Evolutionary conservation across 2,888 invertebrate genomes (phyloP).

Genomic region (Melikaiella ostensackeni): DNA sequence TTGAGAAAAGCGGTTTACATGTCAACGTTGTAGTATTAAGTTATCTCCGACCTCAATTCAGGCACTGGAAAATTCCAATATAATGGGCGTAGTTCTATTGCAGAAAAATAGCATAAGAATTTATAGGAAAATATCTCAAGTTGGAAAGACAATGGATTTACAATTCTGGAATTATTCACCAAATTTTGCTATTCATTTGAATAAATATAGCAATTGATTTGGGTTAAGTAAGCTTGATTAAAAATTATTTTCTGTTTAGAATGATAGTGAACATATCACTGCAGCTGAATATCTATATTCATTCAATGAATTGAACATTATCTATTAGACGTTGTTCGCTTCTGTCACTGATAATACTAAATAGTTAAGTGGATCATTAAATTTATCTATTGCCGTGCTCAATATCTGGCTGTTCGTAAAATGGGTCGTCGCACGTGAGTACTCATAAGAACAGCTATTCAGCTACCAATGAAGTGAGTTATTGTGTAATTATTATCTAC

Average conservation of each 20-base stretch:
- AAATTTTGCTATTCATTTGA: too few species aligned
- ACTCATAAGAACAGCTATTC: conserved; percentile 40
- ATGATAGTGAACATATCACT: too few species aligned
- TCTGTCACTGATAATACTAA: background rate
- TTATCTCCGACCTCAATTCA: conserved; percentile 7
- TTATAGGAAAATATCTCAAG: background rate
- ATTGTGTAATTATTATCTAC: conserved; percentile 13
- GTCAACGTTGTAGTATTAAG: conserved; percentile 21
- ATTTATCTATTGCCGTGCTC: conserved; percentile 47
- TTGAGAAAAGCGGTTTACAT: conserved; percentile 32
- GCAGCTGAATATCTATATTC: too few species aligned
- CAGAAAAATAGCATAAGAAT: background rate
- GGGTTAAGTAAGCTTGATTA: too few species aligned
- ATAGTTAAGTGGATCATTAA: conserved; percentile 3
- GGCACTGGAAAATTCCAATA: background rate
- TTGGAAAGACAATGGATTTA: background rate
- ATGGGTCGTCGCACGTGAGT: conserved; percentile 52
- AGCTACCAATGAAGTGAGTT: background rate
- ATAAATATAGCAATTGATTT: too few species aligned
- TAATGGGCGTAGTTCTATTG: background rate
- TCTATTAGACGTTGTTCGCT: background rate
- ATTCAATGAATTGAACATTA: background rate
- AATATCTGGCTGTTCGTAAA: conserved; percentile 45
- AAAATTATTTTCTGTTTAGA: too few species aligned
- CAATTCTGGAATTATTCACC: background rate